Evolutionary conservation across 2,113 vertebrate species (phyloP), one percentile per base, ranked within the genome.

Genomic region (Noturus placidus): DNA sequence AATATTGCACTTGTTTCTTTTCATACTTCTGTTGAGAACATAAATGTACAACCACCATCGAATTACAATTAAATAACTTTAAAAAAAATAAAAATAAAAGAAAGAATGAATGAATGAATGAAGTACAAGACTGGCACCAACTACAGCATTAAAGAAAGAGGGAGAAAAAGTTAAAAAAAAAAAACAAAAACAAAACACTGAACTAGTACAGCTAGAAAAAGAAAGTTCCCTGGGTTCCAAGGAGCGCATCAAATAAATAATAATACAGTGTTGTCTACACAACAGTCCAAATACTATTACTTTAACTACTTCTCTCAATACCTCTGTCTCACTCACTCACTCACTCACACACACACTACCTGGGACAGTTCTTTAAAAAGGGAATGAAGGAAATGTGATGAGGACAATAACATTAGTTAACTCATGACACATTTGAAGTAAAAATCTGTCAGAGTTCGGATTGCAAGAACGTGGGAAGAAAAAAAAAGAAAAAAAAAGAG

Each of bases 1-100:
- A 83, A 30, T 86, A 89, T 89, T 87, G 89, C 77, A 89, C 89
- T 77, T 77, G 77, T 54, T 85, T 87, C 63, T 56, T n/a, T 30
- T 86, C 59, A 63, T 22, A 70, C 8, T 35, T 46, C 27, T 33
- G 22, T 46, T 3, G 11, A 88, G 52, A 70, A 14, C 42, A 22
- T 79, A 81, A 54, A 63, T 61, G 30, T 65, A 87, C 79, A 82
- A 30, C 50, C n/a, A 42, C 76, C 33, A 35, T 54, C 46, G 0
- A 42, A 76, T 65, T 25, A 33, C 78, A 42, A 74, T 74, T 76
- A 74, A 82, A 59, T 42, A 30, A 59, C 42, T 82, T 8, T 9
- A 0, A 0, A 46, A 46, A 4, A 50, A 50, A 19, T 70, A 27
- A 56, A 81, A 72, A 74, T 50, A 33, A n/a, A 38, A 14, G 56